Evolutionary conservation across 1,140 invertebrate species (phyloP), one percentile per base, ranked within the genome.

Genomic region (Aphelinus atriplicis): DNA sequence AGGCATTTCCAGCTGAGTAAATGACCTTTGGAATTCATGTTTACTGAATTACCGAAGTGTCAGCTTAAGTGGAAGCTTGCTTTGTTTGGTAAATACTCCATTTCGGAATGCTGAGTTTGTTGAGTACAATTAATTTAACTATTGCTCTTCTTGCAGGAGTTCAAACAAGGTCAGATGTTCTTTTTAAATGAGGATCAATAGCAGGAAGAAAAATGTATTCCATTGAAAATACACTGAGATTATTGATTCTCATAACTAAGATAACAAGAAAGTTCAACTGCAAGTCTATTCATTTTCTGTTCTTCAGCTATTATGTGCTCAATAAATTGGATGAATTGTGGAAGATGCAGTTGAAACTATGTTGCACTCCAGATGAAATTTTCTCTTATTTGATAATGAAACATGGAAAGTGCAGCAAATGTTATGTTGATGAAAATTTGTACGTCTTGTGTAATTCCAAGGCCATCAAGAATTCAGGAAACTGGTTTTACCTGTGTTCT

Each of bases 401-500:
- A 73, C 45, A 78, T 75, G 76, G 3, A 71, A 56, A 79, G 64
- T 10, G 78, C 43, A 45, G 66, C 2, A 56, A 66, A 43, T 58
- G 67, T 74, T 84, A 81, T 63, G 43, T 85, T 7, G 85, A 86
- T 75, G 65, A 43, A 55, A 74, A 80, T 71, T 81, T 78, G 9
- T 86, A 82, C 75, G 73, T 75, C 67, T 67, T 86, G 48, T 80
- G 75, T 63, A 83, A 77, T 42, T 4, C 71, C 48, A 61, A 80
- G 10, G 53, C 42, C 61, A 55, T 62, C 2, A 43, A 73, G 7
- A 51, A 69, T 48, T 66, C 61, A 4, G 43, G 60, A 43, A 76
- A 62, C 4, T 87, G 83, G 84, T 81, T 81, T 71, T 82, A 84
- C 57, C 55, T 87, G 61, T 86, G 83, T 62, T 81, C 77, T 42